Percentiles rank a stretch among this genome's conserved stretches.
These are phyloP conservation scores for Plestiodon gilberti DNA, from an alignment of 2,113 vertebrate genomes.

Conservation along the genomic window DNA sequence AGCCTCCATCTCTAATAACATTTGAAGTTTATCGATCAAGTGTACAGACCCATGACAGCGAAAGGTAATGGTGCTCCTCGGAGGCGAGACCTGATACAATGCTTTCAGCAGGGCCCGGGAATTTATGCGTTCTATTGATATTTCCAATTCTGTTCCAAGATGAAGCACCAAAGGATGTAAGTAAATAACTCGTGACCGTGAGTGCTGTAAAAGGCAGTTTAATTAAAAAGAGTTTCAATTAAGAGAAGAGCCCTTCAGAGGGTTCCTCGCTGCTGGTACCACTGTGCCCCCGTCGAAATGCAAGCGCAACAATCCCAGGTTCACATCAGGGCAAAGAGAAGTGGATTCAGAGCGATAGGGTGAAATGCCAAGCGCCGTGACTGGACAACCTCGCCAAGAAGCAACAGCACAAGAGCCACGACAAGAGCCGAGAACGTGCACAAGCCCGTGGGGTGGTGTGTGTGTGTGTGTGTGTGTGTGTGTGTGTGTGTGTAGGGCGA, in stretches of 20 bases:
- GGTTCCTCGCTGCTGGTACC: background rate
- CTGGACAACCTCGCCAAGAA: background rate
- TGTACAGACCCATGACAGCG: slow-evolving; percentile 87
- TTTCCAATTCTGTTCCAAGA: slow-evolving; percentile 85
- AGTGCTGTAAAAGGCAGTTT: slow-evolving; percentile 56
- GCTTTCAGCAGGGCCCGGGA: slow-evolving; percentile 81
- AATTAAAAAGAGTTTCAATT: slow-evolving; percentile 74
- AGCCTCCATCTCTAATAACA: slow-evolving; percentile 90
- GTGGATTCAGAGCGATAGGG: background rate
- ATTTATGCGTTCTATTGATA: slow-evolving; percentile 85
- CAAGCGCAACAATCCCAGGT: background rate
- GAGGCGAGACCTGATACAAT: slow-evolving; percentile 81
- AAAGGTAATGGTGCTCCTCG: slow-evolving; percentile 86
- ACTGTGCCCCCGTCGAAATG: slow-evolving; percentile 1
- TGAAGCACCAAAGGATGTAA: slow-evolving; percentile 73
- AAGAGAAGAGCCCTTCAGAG: slow-evolving; percentile 22
- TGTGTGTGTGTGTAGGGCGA: slow-evolving; percentile 8
- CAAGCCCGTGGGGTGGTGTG: background rate
- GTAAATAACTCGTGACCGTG: slow-evolving; percentile 69
- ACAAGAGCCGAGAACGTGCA: too few species aligned
- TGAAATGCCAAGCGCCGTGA: too few species aligned
- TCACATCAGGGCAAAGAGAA: background rate
- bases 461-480: slow-evolving; percentile 32
- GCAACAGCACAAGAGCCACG: background rate
- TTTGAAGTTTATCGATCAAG: slow-evolving; percentile 94